Evolutionary conservation across 2,113 vertebrate genomes (phyloP).

Genomic region (Tragulus kanchil): DNA sequence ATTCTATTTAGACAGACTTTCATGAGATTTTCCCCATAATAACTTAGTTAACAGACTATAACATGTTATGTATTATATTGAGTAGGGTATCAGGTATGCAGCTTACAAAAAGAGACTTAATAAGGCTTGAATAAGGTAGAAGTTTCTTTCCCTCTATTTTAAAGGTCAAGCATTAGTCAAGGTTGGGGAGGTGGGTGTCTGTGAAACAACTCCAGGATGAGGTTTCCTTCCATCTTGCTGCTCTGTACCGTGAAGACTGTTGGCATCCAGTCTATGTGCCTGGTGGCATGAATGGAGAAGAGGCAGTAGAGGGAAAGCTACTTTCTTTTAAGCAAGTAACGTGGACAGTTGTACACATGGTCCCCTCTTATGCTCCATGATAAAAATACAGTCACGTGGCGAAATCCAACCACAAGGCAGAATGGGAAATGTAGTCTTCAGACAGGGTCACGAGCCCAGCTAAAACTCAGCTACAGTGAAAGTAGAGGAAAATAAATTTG

Average conservation of each 20-base stretch:
- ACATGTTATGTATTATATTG: neutral
- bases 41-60: constrained; percentile 46
- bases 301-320: neutral
- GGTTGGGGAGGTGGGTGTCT: neutral
- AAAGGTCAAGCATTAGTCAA: neutral
- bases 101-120: neutral
- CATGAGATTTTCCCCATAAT: neutral
- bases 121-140: constrained; percentile 15
- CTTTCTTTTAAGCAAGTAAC: constrained; percentile 12
- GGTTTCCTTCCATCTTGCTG: neutral
- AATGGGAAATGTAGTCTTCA: constrained; percentile 60
- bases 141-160: constrained; percentile 1
- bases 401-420: constrained; percentile 28
- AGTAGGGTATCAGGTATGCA: neutral
- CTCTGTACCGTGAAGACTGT: neutral
- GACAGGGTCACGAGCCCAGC: neutral
- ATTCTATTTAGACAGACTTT: neutral
- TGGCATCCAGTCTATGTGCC: neutral
- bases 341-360: neutral
- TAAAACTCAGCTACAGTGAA: constrained; percentile 54
- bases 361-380: neutral
- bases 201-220: neutral
- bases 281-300: neutral
- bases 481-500: constrained; percentile 62
- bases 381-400: constrained; percentile 31